Conservation (phyloP, 2,888 invertebrate species). For the Phengaris arion region DNA sequence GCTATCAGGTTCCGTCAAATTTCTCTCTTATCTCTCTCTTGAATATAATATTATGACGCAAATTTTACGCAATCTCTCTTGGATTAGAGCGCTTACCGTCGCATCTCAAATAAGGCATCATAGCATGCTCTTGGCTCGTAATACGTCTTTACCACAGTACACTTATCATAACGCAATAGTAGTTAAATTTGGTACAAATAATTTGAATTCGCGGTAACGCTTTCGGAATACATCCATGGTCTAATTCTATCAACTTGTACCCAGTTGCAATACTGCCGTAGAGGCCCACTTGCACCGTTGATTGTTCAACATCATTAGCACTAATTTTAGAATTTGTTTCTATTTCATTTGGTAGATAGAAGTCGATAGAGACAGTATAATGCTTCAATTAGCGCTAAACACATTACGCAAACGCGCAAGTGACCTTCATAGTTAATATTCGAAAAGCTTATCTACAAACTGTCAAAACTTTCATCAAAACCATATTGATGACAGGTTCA, state of each 20-base stretch:
- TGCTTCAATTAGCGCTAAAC: constrained; percentile 7
- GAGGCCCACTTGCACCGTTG: constrained; percentile 45
- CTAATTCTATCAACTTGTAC: background rate
- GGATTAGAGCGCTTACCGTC: constrained; percentile 41
- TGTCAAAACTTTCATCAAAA: background rate
- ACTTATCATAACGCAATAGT: constrained; percentile 2
- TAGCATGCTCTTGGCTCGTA: constrained; percentile 35
- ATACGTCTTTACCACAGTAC: background rate
- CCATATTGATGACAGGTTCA: background rate
- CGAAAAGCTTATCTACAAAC: background rate
- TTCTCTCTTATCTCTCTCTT: too few species aligned
- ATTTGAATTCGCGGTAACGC: too few species aligned
- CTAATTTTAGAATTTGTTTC: constrained; percentile 46
- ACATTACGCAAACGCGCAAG: constrained; percentile 5
- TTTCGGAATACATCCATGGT: too few species aligned
- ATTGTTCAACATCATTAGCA: constrained; percentile 38
- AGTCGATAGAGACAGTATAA: background rate
- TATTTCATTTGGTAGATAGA: background rate
- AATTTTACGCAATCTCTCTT: constrained; percentile 28
- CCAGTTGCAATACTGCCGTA: background rate
- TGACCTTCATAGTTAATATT: background rate
- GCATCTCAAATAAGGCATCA: constrained; percentile 71
- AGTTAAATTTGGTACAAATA: background rate
- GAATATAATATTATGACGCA: background rate
- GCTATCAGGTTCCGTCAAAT: too few species aligned